These are phyloP conservation scores for Ascaphus truei DNA, from an alignment of 2,113 vertebrate genomes.

Conservation along the genomic window DNA sequence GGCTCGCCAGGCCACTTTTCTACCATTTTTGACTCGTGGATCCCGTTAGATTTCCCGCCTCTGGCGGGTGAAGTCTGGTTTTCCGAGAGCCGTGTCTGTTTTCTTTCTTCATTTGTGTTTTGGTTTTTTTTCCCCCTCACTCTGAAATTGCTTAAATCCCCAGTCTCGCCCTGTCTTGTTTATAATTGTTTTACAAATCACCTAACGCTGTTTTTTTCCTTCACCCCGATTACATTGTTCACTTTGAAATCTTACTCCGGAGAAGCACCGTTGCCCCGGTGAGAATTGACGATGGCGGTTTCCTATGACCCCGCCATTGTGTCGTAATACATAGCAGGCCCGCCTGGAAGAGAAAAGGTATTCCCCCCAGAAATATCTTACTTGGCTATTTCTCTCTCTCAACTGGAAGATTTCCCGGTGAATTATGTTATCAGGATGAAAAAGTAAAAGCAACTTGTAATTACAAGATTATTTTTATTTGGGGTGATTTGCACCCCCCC, in stretches of 20 bases:
- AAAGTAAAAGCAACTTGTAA: constrained; percentile 63
- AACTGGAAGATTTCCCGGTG: neutral
- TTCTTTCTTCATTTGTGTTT: constrained; percentile 19
- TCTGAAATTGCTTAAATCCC: neutral
- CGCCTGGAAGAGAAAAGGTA: too few relatives aligned
- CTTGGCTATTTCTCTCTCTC: too few relatives aligned
- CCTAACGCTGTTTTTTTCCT: neutral
- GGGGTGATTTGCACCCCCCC: constrained; percentile 58
- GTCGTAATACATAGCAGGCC: too few relatives aligned
- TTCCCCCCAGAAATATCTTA: too few relatives aligned
- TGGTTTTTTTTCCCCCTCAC: neutral
- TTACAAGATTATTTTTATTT: constrained; percentile 80
- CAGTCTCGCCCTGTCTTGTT: constrained; percentile 24
- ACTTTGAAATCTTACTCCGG: neutral
- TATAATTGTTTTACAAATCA: constrained; percentile 9
- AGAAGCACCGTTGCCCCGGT: constrained; percentile 1
- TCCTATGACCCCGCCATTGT: neutral
- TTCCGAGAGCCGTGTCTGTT: constrained; percentile 25
- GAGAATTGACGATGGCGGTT: constrained; percentile 11
- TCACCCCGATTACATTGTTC: constrained; percentile 13
- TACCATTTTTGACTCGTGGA: constrained; percentile 8
- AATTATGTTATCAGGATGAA: neutral
- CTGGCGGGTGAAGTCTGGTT: constrained; percentile 15
- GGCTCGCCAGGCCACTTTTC: constrained; percentile 79
- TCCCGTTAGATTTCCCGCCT: constrained; percentile 12